Evolutionary conservation across 2,888 invertebrate species (phyloP).

Genomic region (Sarcophaga variegata): DNA sequence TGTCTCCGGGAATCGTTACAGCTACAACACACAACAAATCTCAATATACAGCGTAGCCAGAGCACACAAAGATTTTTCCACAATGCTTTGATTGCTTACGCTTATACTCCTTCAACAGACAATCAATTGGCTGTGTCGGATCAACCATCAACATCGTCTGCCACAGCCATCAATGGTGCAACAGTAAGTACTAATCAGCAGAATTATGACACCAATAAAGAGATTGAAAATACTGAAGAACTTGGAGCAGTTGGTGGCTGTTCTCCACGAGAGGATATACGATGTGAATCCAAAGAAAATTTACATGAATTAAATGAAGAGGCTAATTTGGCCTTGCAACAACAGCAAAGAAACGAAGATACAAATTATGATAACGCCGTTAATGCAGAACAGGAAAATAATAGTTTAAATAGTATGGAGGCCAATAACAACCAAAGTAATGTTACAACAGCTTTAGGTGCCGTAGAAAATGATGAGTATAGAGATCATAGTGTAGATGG

Average conservation of each 20-base stretch:
- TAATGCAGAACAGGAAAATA: slow-evolving; percentile 70
- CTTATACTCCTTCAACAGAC: slow-evolving; percentile 49
- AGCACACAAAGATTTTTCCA: slow-evolving; percentile 81
- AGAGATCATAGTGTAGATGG: slow-evolving; percentile 36
- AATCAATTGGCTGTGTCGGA: slow-evolving; percentile 26
- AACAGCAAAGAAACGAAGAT: slow-evolving; percentile 70
- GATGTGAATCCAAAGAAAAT: slow-evolving; percentile 73
- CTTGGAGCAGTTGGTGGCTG: slow-evolving; percentile 68
- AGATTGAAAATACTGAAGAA: slow-evolving; percentile 74
- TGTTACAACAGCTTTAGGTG: not conserved
- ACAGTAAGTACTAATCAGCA: slow-evolving; percentile 61
- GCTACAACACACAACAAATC: slow-evolving; percentile 81
- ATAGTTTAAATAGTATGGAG: slow-evolving; percentile 71
- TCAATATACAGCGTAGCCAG: slow-evolving; percentile 82
- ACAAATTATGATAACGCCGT: slow-evolving; percentile 68
- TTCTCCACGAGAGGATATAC: slow-evolving; percentile 50
- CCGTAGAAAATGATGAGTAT: slow-evolving; percentile 62
- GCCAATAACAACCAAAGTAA: slow-evolving; percentile 39
- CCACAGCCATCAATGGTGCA: slow-evolving; percentile 7
- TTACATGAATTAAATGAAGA: slow-evolving; percentile 73
- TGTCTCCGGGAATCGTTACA: slow-evolving; percentile 81
- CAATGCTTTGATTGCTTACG: slow-evolving; percentile 74
- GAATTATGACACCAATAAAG: slow-evolving; percentile 78
- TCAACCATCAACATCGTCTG: slow-evolving; percentile 57
- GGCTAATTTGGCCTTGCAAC: slow-evolving; percentile 73